Conservation (phyloP, 1,140 invertebrate genomes). For the Mycetomoellerius zeteki region DNA sequence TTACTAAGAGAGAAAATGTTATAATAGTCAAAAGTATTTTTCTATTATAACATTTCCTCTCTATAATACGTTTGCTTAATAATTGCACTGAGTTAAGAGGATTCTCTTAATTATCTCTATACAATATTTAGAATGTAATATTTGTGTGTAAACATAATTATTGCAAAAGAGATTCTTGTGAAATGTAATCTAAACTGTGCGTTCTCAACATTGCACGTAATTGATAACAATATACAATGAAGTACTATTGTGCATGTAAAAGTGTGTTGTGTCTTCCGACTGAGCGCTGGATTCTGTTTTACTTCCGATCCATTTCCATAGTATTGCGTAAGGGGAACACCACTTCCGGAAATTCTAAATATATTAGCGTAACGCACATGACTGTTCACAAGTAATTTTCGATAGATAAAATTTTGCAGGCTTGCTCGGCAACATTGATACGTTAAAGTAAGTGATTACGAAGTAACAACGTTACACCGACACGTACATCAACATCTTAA, state of each 20-base stretch:
- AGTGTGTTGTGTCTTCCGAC: slow-evolving; percentile 43
- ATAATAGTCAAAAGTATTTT: too few relatives aligned
- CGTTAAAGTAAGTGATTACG: slow-evolving; percentile 9
- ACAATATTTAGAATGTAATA: slow-evolving; percentile 15
- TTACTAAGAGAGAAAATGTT: neutral
- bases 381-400: slow-evolving; percentile 42
- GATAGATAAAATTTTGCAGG: slow-evolving; percentile 45
- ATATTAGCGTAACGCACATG: neutral
- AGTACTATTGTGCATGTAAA: slow-evolving; percentile 56
- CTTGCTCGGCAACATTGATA: slow-evolving; percentile 21
- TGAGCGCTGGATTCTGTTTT: slow-evolving; percentile 48
- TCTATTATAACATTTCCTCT: too few relatives aligned
- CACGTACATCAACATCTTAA: neutral
- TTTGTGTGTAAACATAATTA: neutral
- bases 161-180: neutral
- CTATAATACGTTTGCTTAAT: neutral
- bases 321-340: slow-evolving; percentile 27
- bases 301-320: slow-evolving; percentile 45
- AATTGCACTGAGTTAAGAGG: neutral
- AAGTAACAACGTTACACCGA: neutral
- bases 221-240: slow-evolving; percentile 63
- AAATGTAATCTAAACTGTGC: slow-evolving; percentile 1
- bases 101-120: neutral
- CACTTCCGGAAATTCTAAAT: slow-evolving; percentile 53
- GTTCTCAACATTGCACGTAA: slow-evolving; percentile 54